Conservation (phyloP, 2,888 invertebrate species). For the Hyles lineata region DNA sequence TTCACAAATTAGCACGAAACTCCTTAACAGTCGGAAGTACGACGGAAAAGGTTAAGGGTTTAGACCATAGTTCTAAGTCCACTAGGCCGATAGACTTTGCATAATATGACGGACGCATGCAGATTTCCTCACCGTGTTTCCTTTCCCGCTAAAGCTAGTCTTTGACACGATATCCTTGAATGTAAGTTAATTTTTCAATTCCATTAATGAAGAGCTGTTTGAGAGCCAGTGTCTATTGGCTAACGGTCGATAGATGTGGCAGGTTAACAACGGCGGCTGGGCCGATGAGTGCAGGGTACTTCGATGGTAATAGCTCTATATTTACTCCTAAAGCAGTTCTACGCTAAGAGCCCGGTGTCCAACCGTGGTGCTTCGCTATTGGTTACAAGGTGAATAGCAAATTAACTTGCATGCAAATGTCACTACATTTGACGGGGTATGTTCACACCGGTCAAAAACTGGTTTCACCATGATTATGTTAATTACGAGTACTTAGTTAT, state of each 20-base stretch:
- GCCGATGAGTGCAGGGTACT: slow-evolving; percentile 32
- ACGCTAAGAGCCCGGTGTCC: slow-evolving; percentile 31
- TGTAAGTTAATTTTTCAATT: background rate
- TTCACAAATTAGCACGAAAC: no score
- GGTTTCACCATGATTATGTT: background rate
- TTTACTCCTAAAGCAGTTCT: slow-evolving; percentile 37
- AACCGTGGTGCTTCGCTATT: slow-evolving; percentile 7
- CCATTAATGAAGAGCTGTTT: background rate
- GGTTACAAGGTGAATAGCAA: slow-evolving; percentile 26
- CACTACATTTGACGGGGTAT: background rate
- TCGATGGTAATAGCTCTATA: slow-evolving; percentile 45
- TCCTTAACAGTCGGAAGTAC: no score
- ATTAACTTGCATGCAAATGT: slow-evolving; percentile 20
- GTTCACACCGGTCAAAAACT: slow-evolving; percentile 12
- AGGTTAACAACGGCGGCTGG: slow-evolving; percentile 48
- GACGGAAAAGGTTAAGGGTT: no score
- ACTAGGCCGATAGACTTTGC: no score
- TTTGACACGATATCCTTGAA: no score
- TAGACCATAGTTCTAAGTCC: no score
- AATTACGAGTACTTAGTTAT: background rate
- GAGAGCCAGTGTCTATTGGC: slow-evolving; percentile 31
- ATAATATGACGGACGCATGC: no score
- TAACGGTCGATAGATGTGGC: slow-evolving; percentile 52
- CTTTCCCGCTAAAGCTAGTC: no score
- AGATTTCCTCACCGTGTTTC: no score